Base-by-base conservation (phyloP, 1,140 invertebrate species). In the Procambarus virginalis region DNA sequence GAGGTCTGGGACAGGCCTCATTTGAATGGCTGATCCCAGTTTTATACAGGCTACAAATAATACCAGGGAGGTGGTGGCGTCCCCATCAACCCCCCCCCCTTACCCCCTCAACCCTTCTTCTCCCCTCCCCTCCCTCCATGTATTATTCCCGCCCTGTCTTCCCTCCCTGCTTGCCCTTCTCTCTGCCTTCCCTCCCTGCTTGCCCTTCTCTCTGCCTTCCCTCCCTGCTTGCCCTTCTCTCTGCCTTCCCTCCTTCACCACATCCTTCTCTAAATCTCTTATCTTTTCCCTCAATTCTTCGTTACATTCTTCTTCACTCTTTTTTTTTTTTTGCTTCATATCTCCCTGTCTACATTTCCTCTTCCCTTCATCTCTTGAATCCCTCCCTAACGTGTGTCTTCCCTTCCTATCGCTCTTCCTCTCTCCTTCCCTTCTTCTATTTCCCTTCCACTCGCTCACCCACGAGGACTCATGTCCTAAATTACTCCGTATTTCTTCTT, bases 1-100 rank as follows among this genome's bases (percentile, higher is more conserved):
- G 85, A 79, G 78, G 64, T 58, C 79, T 55, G 77, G 78, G 86
- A 70, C 10, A 20, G 48, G 55, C 64, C 86, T 82, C 79, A 88
- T 88, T 88, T 88, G 86, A 88, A 88, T 88, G 86, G 86, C 48
- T 81, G 78, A 82, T 81, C 79, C 68, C 45, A 70, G 86, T 82
- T 82, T 88, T 88, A 88, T 88, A 88, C 78, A 60, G 78, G 86
- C 79, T 88, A 88, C 86, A 88, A 88, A 88, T 88, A 88, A 88
- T 81, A 45, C 78, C 55, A 75, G 60, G 6, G 60, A 88, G 79
- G n/a, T 49, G 86, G 58, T 45, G 86, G 49, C 51, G 76, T 22
- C 12, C 64, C 51, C 81, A n/a, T 34, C 46, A 34, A 45, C 48
- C 58, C 58, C 77, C 84, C 22, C 10, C n/a, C 45, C 3, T 22